phyloP scores from a whole-genome alignment of 2,888 invertebrate species.

The Thalpophila matura region DNA sequence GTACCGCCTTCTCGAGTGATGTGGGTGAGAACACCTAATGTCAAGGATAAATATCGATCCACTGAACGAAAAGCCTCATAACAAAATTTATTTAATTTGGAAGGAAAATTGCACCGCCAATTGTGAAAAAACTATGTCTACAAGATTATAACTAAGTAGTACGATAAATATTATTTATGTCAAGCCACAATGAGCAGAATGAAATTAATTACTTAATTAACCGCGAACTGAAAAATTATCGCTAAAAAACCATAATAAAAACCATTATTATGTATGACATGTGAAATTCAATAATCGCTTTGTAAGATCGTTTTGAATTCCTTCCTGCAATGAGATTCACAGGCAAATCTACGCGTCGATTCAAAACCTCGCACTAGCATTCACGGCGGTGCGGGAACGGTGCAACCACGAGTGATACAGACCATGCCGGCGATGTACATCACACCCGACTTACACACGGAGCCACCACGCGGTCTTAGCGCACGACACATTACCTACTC shows the following conservation, averaged over 20 bases:
- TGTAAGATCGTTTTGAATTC: background rate
- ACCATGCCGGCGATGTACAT: background rate
- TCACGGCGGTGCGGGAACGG: background rate
- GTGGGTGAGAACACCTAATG: background rate
- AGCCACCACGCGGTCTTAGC: too few species aligned
- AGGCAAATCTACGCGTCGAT: background rate
- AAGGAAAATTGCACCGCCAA: background rate
- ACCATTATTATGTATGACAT: background rate
- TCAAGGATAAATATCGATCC: too few species aligned
- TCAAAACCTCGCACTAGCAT: background rate
- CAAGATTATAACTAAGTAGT: background rate
- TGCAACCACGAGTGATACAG: background rate
- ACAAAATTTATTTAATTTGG: background rate
- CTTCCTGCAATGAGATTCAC: background rate
- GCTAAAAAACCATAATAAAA: background rate
- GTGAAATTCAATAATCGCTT: background rate
- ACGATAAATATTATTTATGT: too few species aligned
- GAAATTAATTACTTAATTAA: background rate
- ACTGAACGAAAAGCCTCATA: background rate
- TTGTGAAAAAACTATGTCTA: too few species aligned
- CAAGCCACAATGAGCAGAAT: background rate
- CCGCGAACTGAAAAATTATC: background rate
- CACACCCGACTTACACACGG: background rate
- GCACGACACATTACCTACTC: background rate
- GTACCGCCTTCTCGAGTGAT: background rate